Evolutionary conservation across 2,888 invertebrate genomes (phyloP), one percentile per base, ranked within the genome.

Genomic region (Sisyra terminalis): DNA sequence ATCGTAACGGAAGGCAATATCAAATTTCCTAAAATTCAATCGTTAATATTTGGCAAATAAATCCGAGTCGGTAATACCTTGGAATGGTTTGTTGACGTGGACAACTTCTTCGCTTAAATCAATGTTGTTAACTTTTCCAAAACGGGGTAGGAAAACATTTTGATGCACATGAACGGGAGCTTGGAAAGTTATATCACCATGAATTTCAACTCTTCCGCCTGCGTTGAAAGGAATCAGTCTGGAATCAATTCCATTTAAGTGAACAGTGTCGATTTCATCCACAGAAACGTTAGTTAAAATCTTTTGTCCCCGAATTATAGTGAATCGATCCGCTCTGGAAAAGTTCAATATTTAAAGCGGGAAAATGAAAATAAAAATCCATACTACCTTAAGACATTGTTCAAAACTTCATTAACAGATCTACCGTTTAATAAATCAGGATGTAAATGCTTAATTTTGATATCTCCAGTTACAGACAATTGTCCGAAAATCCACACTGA

Each of bases 111-210:
- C 39, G 29, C 46, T 44, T 15, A 56, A 46, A 15, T 47, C 36
- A 6, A 51, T 39, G 44, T 51, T 45, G 43, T 56, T 53, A 13
- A 54, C 24, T 14, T 15, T 41, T 36, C 46, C 46, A 13, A 47
- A 46, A 30, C 49, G 46, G 17, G 41, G 44, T 3, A 42, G 11
- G 13, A 37, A 13, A 10, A 56, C 35, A 45, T 52, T 40, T 11
- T 51, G 45, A 16, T 44, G 17, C 9, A 55, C 47, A 14, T 44
- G 40, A 10, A 55, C 49, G 6, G 49, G 24, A 11, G 51, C 47
- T 13, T 50, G 43, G 43, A 61, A 53, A 24, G 47, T 45, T 5
- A 61, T 29, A 50, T 56, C 47, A 9, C 59, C 58, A 44, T 52
- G 47, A 16, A 59, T 42, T 18, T 42, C 35, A 40, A 50, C 34